Percentiles rank a stretch among this genome's conserved stretches.
Evolutionary conservation across 1,140 invertebrate genomes (phyloP).

Genomic region (Branchinecta lynchi): DNA sequence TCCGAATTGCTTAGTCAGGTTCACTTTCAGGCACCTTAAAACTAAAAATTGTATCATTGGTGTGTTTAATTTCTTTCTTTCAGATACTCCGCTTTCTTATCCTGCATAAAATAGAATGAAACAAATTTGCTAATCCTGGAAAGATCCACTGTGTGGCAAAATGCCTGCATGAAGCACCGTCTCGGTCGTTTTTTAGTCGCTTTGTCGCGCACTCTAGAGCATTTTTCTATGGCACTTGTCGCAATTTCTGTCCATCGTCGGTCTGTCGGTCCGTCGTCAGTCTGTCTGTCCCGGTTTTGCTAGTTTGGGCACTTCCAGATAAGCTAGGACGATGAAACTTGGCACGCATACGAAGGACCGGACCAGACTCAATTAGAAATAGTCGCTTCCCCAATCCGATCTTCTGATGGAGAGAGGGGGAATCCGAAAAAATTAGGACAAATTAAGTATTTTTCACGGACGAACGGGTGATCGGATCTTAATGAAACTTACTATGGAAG

Average conservation of each 20-base stretch:
- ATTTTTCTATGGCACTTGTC: no score
- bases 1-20: neutral
- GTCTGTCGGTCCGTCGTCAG: neutral
- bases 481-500: neutral
- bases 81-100: neutral
- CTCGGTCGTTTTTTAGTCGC: no score
- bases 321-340: neutral
- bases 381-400: no score
- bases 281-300: neutral
- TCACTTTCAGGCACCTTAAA: neutral
- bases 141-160: neutral
- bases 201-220: no score
- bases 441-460: neutral
- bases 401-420: neutral
- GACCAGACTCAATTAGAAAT: no score
- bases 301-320: neutral
- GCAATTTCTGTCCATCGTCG: neutral
- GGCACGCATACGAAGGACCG: neutral
- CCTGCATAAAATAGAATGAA: neutral
- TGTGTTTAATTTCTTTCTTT: no score
- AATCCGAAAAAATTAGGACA: neutral
- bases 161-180: neutral
- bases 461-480: slow-evolving; percentile 5
- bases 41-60: neutral
- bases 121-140: neutral